phyloP scores from a whole-genome alignment of 2,113 vertebrate species.

The Kryptolebias marmoratus region DNA sequence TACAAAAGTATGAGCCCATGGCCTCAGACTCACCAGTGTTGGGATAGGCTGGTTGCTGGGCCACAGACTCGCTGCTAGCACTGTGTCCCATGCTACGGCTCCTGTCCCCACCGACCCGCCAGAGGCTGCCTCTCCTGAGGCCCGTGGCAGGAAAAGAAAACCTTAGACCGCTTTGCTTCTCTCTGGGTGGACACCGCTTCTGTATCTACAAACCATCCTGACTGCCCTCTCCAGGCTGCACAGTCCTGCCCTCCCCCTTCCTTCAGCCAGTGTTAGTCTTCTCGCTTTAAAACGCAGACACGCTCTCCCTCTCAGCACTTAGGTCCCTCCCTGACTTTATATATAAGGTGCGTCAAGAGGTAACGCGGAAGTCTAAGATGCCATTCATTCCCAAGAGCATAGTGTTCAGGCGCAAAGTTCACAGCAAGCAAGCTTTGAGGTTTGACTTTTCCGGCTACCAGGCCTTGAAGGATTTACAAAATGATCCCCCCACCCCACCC shows the following conservation, averaged over 20 bases:
- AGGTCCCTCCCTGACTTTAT: constrained; percentile 80
- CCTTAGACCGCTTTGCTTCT: constrained; percentile 27
- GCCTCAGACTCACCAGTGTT: constrained; percentile 67
- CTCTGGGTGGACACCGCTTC: constrained; percentile 25
- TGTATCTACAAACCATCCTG: constrained; percentile 54
- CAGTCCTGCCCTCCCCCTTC: constrained; percentile 46
- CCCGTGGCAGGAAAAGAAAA: constrained; percentile 50
- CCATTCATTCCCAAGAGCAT: constrained; percentile 87
- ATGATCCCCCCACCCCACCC: background rate
- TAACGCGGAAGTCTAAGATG: constrained; percentile 78
- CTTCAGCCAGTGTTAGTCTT: constrained; percentile 71
- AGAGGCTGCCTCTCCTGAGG: constrained; percentile 57
- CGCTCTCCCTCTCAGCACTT: constrained; percentile 31
- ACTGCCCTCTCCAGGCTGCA: constrained; percentile 44
- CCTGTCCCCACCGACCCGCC: constrained; percentile 50
- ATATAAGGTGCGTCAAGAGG: constrained; percentile 74
- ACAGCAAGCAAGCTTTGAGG: constrained; percentile 76
- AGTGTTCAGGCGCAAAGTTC: constrained; percentile 82
- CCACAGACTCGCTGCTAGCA: constrained; percentile 66
- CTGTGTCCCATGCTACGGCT: constrained; percentile 73
- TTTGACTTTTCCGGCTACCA: constrained; percentile 19
- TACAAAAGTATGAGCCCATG: background rate
- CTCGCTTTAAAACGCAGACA: constrained; percentile 76
- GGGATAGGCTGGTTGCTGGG: constrained; percentile 61
- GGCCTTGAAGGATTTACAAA: constrained; percentile 31